Evolutionary conservation across 2,888 invertebrate species (phyloP), one percentile per base, ranked within the genome.

Genomic region (Eumacrocentrus americanus): DNA sequence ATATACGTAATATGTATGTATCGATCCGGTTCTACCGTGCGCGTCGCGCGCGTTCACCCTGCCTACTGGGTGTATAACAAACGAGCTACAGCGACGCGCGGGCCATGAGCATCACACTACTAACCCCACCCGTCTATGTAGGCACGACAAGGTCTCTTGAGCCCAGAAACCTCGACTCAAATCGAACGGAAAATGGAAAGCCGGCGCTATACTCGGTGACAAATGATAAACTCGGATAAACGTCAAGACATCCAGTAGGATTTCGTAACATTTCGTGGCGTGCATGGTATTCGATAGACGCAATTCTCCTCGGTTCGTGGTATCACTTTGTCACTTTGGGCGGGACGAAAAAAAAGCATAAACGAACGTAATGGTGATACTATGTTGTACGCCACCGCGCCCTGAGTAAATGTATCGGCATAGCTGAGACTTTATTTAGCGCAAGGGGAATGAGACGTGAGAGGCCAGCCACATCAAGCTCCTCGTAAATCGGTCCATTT

Each of bases 181-280:
- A 80, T 80, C 80, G 79, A 72, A 66, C 68, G 80, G 81, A 81
- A 80, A 81, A 81, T 81, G 76, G 75, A 80, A 81, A 79, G 72
- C 74, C 79, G 76, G 78, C 73, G 75, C 54, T 47, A 38, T 22
- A 48, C 47, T 72, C 72, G 74, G 77, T 80, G 80, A 80, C 80
- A 80, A 80, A 80, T 79, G 78, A 77, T 76, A 70, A 74, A 73
- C 72, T 71, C 71, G 52, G 50, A 29, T 29, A 29, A 29, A 29
- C 9, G 29, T 29, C 29, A 29, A 29, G 29, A 29, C 29, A 29
- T 9, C 29, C 29, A 29, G 29, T 11, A 3, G 46, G 9, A 29
- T 14, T 11, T 6, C 9, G 23, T 47, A 22, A 25, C n/a, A 25
- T 25, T 9, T 25, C n/a, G 9, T 47, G 16, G 47, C 23, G 11